A percentile compares a stretch with the other conserved stretches of the same genome.
Conservation (phyloP, 2,113 vertebrate genomes). For the Proterorhinus semilunaris region DNA sequence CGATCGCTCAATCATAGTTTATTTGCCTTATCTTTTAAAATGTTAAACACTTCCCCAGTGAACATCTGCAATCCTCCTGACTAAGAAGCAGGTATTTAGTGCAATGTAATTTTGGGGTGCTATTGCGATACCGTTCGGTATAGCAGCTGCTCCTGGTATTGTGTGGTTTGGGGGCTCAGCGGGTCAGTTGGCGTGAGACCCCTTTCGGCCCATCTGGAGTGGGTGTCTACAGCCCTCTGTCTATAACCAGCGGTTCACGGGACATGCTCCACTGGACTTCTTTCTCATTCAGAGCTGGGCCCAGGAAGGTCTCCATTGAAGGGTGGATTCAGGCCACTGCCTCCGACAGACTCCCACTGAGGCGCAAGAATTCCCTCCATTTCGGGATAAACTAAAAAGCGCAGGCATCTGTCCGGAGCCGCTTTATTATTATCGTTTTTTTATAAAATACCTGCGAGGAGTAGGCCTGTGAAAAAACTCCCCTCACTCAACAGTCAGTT, state of each 20-base stretch:
- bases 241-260: slow-evolving; percentile 39
- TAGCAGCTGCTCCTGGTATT: slow-evolving; percentile 64
- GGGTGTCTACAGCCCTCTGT: slow-evolving; percentile 46
- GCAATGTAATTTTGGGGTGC: slow-evolving; percentile 47
- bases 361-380: slow-evolving; percentile 57
- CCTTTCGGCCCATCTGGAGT: slow-evolving; percentile 68
- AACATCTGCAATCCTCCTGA: slow-evolving; percentile 61
- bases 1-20: slow-evolving; percentile 28
- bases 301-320: slow-evolving; percentile 65
- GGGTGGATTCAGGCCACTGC: slow-evolving; percentile 67
- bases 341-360: slow-evolving; percentile 67
- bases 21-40: slow-evolving; percentile 51
- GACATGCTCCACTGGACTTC: slow-evolving; percentile 67
- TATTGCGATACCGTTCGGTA: slow-evolving; percentile 54
- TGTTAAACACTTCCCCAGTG: slow-evolving; percentile 47
- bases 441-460: slow-evolving; percentile 27
- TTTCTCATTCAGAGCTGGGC: slow-evolving; percentile 63
- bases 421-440: slow-evolving; percentile 33
- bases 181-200: slow-evolving; percentile 63
- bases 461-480: slow-evolving; percentile 25
- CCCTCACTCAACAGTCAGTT: slow-evolving; percentile 30
- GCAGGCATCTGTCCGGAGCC: slow-evolving; percentile 21
- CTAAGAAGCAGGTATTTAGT: slow-evolving; percentile 55
- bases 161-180: slow-evolving; percentile 47
- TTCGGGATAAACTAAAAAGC: slow-evolving; percentile 57